Evolutionary conservation across 1,140 invertebrate genomes (phyloP).

Genomic region (Drosophila sp.): DNA sequence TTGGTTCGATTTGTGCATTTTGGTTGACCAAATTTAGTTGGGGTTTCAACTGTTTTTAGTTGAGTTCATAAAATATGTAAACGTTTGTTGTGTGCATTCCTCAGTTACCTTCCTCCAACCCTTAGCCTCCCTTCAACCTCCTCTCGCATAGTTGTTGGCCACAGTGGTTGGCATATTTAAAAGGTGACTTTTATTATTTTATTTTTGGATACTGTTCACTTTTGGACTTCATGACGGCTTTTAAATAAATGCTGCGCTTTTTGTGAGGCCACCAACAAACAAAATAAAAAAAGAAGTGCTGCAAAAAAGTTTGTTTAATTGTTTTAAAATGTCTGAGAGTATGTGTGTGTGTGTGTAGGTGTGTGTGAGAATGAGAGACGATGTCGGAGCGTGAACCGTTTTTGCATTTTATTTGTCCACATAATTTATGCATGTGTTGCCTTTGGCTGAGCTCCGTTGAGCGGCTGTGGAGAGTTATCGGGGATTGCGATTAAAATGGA

Average conservation of each 20-base stretch:
- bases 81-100: conserved; percentile 12
- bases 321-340: conserved; percentile 51
- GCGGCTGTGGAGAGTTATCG: conserved; percentile 15
- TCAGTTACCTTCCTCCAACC: not conserved
- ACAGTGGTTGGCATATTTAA: conserved; percentile 36
- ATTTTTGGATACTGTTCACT: conserved; percentile 9
- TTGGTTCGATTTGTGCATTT: conserved; percentile 2
- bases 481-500: conserved; percentile 34
- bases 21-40: conserved; percentile 39
- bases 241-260: conserved; percentile 54
- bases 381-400: conserved; percentile 4
- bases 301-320: conserved; percentile 49
- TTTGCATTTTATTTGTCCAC: conserved; percentile 32
- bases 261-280: conserved; percentile 23
- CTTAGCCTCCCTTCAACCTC: not conserved
- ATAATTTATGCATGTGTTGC: conserved; percentile 52
- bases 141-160: not conserved
- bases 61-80: conserved; percentile 52
- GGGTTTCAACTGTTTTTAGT: conserved; percentile 19
- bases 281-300: not conserved
- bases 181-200: conserved; percentile 12
- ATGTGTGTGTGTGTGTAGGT: not conserved
- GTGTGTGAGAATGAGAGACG: not conserved
- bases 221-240: conserved; percentile 25
- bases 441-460: conserved; percentile 28